phyloP scores from a whole-genome alignment of 2,113 vertebrate species.

The Nicator chloris region DNA sequence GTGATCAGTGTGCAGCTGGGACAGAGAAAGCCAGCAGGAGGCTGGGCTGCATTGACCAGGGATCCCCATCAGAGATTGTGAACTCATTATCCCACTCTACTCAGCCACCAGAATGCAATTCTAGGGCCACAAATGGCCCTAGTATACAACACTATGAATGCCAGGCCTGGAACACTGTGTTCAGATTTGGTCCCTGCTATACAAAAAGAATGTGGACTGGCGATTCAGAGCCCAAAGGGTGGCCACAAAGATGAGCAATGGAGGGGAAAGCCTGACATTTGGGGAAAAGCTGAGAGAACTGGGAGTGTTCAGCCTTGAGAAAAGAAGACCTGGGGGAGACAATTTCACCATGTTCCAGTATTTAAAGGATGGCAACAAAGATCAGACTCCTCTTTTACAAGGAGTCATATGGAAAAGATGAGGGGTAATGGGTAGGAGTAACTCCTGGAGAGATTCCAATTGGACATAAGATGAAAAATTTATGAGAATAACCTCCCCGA shows the following conservation, averaged over 20 bases:
- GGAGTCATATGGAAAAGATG: neutral
- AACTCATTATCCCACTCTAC: neutral
- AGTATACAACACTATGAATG: too few relatives aligned
- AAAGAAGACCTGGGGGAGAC: too few relatives aligned
- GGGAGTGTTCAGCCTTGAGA: accelerated
- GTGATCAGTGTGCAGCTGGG: neutral
- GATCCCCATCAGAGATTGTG: neutral
- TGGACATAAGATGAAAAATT: neutral
- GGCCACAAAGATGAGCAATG: neutral
- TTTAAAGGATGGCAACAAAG: neutral
- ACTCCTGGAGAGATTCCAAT: neutral
- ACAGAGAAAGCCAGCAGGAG: neutral
- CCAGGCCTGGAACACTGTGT: neutral
- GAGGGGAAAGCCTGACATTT: neutral
- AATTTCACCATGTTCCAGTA: neutral
- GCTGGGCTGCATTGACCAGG: neutral
- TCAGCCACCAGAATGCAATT: neutral
- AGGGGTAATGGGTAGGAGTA: neutral
- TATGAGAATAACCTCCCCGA: neutral
- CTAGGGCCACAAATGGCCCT: neutral
- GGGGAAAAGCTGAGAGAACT: neutral
- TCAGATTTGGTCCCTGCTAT: neutral
- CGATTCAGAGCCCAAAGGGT: neutral
- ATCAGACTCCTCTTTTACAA: neutral
- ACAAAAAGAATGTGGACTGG: neutral